Evolutionary conservation across 2,797 vertebrate species (phyloP), one percentile per base, ranked within the genome.

Genomic region (Lutjanus argentimaculatus): DNA sequence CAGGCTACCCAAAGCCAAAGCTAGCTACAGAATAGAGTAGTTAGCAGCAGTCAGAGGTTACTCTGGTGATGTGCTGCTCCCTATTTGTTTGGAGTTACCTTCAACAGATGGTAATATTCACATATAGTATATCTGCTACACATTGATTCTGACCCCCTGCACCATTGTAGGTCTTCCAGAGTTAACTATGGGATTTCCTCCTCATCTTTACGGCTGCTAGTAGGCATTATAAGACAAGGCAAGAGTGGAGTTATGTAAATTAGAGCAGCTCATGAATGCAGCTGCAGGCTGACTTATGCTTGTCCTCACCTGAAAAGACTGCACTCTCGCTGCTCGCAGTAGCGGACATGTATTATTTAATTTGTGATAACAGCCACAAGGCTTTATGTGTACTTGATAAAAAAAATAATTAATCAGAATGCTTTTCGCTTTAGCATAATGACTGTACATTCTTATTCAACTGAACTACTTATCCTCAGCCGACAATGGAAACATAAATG

Each of bases 401-500:
- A 17, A 40, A 46, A 53, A 46, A n/a, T n/a, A n/a, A n/a, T n/a
- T 53, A 21, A 77, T 74, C 42, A 6, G 21, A 61, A 0, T 19
- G 14, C 4, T 51, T 65, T 63, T 30, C 62, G 15, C 14, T 42
- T 7, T 11, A 21, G 19, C 25, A 40, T 14, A 7, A 43, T 43
- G 1, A 25, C 30, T 64, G 2, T n/a, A 15, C 46, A 9, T 36
- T 51, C 42, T 25, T 17, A 3, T n/a, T 40, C 4, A 51, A 6
- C 16, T 66, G 36, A 62, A 46, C 8, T 7, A 15, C 16, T 25
- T 69, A 25, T 17, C 14, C 36, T 30, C 2, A 25, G 5, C 40
- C 22, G 46, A 19, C 14, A 16, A 17, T 15, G 25, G 12, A 57
- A 56, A 65, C 17, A 62, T 63, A 62, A 75, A 79, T 21, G 16